Percentiles rank a stretch among this genome's conserved stretches.
Evolutionary conservation across 1,140 invertebrate species (phyloP).

Genomic region (Pseudoatta argentina): DNA sequence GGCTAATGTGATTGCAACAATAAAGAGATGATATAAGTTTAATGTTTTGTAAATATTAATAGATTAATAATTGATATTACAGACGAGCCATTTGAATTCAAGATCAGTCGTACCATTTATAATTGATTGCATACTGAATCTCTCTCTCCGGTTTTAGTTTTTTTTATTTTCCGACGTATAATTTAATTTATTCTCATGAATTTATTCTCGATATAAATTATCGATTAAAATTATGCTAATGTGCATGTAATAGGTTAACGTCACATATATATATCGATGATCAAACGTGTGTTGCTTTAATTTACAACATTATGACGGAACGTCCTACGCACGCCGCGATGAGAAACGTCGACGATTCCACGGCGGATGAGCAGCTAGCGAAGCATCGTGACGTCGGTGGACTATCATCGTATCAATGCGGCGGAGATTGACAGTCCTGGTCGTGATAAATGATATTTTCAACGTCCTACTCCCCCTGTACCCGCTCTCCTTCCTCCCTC

Average conservation of each 20-base stretch:
- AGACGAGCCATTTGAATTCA: neutral
- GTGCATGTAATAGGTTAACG: slow-evolving; percentile 4
- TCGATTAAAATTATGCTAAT: slow-evolving; percentile 32
- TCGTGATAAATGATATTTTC: slow-evolving; percentile 83
- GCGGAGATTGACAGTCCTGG: slow-evolving; percentile 83
- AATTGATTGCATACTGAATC: neutral
- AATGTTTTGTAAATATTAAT: neutral
- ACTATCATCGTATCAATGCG: slow-evolving; percentile 84
- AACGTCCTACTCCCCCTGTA: slow-evolving; percentile 69
- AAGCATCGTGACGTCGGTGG: slow-evolving; percentile 79
- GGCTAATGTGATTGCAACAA: too few species aligned
- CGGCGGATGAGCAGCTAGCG: slow-evolving; percentile 54
- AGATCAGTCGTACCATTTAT: neutral
- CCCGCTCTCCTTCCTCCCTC: slow-evolving; percentile 38
- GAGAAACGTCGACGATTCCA: slow-evolving; percentile 54
- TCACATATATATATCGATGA: slow-evolving; percentile 4
- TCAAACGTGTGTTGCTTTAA: slow-evolving; percentile 44
- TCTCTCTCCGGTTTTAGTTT: neutral
- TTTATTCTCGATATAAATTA: slow-evolving; percentile 10
- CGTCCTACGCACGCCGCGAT: slow-evolving; percentile 32
- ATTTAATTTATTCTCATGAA: slow-evolving; percentile 4
- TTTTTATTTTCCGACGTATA: neutral
- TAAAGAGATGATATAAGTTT: neutral
- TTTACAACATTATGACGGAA: slow-evolving; percentile 49
- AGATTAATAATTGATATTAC: neutral